phyloP scores from a whole-genome alignment of 2,888 invertebrate species.

The Eretmocerus hayati region DNA sequence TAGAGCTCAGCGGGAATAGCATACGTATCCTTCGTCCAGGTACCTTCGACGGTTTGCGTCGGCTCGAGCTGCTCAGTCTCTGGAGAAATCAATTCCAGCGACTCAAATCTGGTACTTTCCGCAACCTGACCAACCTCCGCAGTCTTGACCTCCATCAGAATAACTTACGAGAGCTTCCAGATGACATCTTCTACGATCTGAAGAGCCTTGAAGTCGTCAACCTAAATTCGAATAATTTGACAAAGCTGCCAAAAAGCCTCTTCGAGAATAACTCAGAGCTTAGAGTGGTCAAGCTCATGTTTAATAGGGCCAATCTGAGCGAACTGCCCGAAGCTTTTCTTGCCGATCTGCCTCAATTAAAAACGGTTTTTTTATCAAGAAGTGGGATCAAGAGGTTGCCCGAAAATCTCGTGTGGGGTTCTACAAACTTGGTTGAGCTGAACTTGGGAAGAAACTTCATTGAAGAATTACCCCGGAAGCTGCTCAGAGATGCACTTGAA shows the following conservation, averaged over 20 bases:
- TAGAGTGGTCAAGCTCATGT: too few species aligned
- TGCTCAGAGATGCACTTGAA: slow-evolving; percentile 90
- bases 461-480: slow-evolving; percentile 75
- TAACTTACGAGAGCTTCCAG: slow-evolving; percentile 52
- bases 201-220: slow-evolving; percentile 80
- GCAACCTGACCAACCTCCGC: too few species aligned
- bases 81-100: background rate
- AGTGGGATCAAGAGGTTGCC: background rate
- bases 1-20: background rate
- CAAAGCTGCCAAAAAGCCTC: slow-evolving; percentile 72
- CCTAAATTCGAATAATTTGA: slow-evolving; percentile 81
- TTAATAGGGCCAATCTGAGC: too few species aligned
- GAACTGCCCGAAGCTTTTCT: background rate
- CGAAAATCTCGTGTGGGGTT: background rate
- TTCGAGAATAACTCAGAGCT: slow-evolving; percentile 73
- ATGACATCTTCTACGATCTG: slow-evolving; percentile 76
- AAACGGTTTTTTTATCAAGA: slow-evolving; percentile 55
- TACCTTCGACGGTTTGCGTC: background rate
- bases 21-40: background rate
- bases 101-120: background rate
- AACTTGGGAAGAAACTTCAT: too few species aligned
- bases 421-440: slow-evolving; percentile 67
- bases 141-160: background rate
- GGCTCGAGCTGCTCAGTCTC: background rate
- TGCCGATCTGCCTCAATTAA: slow-evolving; percentile 61